Conservation (phyloP, 2,113 vertebrate species). For the Apus apus region DNA sequence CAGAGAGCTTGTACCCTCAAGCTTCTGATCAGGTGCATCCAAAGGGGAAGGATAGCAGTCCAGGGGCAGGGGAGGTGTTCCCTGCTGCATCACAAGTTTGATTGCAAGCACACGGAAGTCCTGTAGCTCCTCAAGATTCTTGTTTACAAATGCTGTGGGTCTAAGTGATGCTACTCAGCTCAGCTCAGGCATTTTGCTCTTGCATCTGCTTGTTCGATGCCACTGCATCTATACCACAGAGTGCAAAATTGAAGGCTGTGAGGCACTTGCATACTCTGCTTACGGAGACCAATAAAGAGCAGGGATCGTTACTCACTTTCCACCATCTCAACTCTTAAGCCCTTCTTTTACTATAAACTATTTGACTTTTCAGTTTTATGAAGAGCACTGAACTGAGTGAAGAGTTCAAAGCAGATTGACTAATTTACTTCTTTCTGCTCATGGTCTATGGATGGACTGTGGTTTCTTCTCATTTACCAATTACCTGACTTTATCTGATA, state of each 20-base stretch:
- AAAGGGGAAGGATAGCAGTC: background rate
- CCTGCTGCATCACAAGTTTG: background rate
- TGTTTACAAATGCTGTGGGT: background rate
- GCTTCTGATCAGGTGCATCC: background rate
- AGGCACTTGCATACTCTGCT: background rate
- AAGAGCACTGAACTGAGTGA: conserved; percentile 6
- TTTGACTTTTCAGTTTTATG: conserved; percentile 33
- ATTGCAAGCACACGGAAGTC: background rate
- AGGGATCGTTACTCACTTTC: background rate
- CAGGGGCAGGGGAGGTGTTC: background rate
- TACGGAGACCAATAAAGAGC: background rate
- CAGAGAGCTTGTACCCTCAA: background rate
- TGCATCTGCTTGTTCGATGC: background rate
- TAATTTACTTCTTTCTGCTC: conserved; percentile 46
- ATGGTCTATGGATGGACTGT: background rate
- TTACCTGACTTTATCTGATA: conserved; percentile 31
- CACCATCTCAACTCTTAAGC: background rate
- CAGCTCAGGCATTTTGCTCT: background rate
- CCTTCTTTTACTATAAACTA: conserved; percentile 6
- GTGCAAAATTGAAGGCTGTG: background rate
- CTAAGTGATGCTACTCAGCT: background rate
- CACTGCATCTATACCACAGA: background rate
- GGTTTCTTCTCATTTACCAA: conserved; percentile 16
- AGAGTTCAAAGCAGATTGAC: background rate
- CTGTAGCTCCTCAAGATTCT: background rate